Evolutionary conservation across 2,113 vertebrate genomes (phyloP).

Genomic region (Nesogale talazaci): DNA sequence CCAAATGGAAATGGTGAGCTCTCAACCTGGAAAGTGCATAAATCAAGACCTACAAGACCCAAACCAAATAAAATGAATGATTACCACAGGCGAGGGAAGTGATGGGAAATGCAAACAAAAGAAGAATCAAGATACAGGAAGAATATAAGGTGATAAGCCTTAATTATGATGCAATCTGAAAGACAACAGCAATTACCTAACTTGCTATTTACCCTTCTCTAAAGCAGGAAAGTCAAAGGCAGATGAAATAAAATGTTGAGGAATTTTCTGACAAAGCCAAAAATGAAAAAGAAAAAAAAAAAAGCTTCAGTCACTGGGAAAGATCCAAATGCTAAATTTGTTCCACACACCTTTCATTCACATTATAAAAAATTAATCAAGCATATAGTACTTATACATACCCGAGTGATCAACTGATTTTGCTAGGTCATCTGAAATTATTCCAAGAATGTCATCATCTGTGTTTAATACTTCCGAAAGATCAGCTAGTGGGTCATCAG

Average conservation of each 20-base stretch:
- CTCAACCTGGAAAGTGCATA: constrained; percentile 98
- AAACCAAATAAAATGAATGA: constrained; percentile 96
- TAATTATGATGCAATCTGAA: constrained; percentile 74
- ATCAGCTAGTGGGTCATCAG: constrained; percentile 92
- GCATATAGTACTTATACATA: constrained; percentile 76
- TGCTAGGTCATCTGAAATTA: constrained; percentile 94
- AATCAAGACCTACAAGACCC: constrained; percentile 99
- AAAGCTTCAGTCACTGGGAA: neutral
- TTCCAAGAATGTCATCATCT: constrained; percentile 96
- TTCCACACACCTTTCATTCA: neutral
- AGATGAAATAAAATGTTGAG: constrained; percentile 68
- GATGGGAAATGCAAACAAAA: neutral
- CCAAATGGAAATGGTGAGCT: constrained; percentile 95
- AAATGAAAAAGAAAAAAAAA: neutral
- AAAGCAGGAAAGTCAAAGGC: constrained; percentile 76
- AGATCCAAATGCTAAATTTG: constrained; percentile 16
- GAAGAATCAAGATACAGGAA: constrained; percentile 72
- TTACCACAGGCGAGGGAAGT: constrained; percentile 86
- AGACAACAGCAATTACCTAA: constrained; percentile 70
- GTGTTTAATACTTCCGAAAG: constrained; percentile 96
- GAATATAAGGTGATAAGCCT: constrained; percentile 73
- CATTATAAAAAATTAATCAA: neutral
- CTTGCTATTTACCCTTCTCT: constrained; percentile 56
- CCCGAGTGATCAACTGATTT: constrained; percentile 95
- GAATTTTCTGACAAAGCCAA: neutral